phyloP scores from a whole-genome alignment of 2,113 vertebrate genomes.

The Asarcornis scutulata region DNA sequence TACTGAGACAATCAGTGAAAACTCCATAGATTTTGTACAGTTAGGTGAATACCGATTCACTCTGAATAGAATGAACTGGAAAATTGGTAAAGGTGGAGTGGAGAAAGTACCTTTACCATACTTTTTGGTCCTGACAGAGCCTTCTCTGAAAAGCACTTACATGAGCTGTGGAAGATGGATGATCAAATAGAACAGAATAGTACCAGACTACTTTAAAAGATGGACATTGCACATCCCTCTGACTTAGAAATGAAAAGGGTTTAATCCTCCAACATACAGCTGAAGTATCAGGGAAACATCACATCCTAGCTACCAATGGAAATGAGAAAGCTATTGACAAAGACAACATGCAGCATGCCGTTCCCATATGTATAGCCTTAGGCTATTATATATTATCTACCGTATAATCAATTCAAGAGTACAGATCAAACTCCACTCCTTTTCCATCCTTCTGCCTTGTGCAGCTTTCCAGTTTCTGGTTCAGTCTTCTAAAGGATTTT shows the following conservation, averaged over 20 bases:
- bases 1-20: not conserved
- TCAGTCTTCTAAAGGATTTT: not conserved
- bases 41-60: not conserved
- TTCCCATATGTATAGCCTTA: not conserved
- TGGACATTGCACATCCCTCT: not conserved
- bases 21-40: not conserved
- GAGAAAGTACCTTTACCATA: not conserved
- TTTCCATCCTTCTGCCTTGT: not conserved
- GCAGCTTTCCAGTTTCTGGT: not conserved
- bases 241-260: not conserved
- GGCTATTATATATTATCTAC: not conserved
- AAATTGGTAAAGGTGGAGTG: fast-evolving
- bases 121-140: not conserved
- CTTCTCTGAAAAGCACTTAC: not conserved
- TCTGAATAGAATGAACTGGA: not conserved
- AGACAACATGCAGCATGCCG: not conserved
- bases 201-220: not conserved
- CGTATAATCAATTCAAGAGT: not conserved
- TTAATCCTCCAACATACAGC: not conserved
- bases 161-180: not conserved
- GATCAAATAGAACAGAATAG: not conserved
- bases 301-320: not conserved
- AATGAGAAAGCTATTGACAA: not conserved
- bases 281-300: not conserved
- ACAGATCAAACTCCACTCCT: not conserved